Conservation (phyloP, 2,797 vertebrate species). For the Knipowitschia caucasica region DNA sequence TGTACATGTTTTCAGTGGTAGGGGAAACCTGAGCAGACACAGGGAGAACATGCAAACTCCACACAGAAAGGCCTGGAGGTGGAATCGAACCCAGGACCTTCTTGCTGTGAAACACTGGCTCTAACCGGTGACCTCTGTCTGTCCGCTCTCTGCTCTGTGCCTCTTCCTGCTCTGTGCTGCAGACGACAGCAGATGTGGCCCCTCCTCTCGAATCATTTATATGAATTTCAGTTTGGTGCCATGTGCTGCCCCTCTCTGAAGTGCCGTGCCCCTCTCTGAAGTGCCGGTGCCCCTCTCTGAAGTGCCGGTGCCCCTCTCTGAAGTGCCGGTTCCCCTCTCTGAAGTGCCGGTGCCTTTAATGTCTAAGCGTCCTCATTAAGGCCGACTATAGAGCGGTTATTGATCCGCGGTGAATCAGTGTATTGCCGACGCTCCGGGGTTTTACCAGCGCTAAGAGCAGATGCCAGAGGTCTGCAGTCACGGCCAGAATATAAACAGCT, state of each 20-base stretch:
- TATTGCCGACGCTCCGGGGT: conserved; percentile 52
- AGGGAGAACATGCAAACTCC: too few species aligned
- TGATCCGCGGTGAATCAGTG: conserved; percentile 50
- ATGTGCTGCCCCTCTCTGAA: too few species aligned
- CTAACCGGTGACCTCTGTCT: too few species aligned
- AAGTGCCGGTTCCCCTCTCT: conserved; percentile 60
- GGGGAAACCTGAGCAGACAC: too few species aligned
- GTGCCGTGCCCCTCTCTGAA: conserved; percentile 66
- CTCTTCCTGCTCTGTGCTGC: conserved; percentile 34
- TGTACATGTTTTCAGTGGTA: too few species aligned
- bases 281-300: conserved; percentile 41
- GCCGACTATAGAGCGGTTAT: conserved; percentile 40
- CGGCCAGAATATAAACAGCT: not conserved
- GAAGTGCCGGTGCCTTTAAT: conserved; percentile 58
- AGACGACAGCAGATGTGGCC: conserved; percentile 66
- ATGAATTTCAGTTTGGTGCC: conserved; percentile 71
- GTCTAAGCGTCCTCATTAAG: conserved; percentile 65
- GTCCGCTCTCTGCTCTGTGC: too few species aligned
- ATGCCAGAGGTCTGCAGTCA: conserved; percentile 10
- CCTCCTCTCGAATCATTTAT: conserved; percentile 70
- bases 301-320: conserved; percentile 47
- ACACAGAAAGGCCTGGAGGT: too few species aligned
- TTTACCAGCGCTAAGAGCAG: conserved; percentile 33
- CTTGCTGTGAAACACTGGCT: too few species aligned
- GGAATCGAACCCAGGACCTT: too few species aligned